phyloP scores from a whole-genome alignment of 2,113 vertebrate genomes.

The Chlorocebus sabaeus region DNA sequence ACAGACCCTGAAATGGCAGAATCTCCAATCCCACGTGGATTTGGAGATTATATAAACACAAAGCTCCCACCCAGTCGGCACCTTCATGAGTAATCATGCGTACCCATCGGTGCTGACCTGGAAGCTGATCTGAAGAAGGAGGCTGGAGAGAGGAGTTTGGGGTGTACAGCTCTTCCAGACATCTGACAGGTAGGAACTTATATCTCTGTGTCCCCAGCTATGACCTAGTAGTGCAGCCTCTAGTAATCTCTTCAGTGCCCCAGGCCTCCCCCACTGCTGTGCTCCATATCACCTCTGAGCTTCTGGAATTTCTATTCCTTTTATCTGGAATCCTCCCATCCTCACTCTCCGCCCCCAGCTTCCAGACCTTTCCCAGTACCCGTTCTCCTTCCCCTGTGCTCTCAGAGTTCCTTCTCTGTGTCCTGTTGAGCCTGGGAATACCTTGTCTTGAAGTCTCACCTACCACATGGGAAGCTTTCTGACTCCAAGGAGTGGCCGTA shows the following conservation, averaged over 20 bases:
- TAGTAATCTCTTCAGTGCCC: not conserved
- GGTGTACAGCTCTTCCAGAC: not conserved
- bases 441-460: not conserved
- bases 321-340: not conserved
- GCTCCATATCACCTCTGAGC: not conserved
- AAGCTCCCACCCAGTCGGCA: not conserved
- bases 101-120: not conserved
- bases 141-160: not conserved
- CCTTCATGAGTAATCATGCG: too few species aligned
- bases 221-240: not conserved
- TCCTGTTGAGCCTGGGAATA: not conserved
- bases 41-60: not conserved
- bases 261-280: not conserved
- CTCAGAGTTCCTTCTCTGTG: not conserved
- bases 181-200: not conserved
- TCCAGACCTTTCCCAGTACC: not conserved
- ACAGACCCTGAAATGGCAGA: not conserved
- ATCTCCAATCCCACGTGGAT: not conserved
- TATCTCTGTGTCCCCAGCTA: not conserved
- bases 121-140: not conserved
- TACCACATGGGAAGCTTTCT: not conserved
- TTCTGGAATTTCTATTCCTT: not conserved
- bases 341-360: not conserved
- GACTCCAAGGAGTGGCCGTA: not conserved
- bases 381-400: not conserved